A percentile compares a stretch with the other conserved stretches of the same genome.
Evolutionary conservation across 2,888 invertebrate genomes (phyloP).

Genomic region (Sminthurinus aureus): DNA sequence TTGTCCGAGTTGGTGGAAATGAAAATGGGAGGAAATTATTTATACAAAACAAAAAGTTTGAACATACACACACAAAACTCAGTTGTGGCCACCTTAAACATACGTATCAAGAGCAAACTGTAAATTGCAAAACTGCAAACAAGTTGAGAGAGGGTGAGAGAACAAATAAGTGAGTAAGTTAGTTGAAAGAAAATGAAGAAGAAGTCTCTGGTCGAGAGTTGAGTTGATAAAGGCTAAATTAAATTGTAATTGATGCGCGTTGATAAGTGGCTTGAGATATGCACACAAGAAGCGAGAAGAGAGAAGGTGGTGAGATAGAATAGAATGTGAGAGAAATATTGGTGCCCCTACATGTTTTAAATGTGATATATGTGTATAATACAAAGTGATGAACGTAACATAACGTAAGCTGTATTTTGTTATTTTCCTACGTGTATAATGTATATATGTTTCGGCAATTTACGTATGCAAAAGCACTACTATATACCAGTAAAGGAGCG

Average conservation of each 20-base stretch:
- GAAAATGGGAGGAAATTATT: slow-evolving; percentile 14
- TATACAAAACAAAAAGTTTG: slow-evolving; percentile 13
- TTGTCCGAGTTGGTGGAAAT: not conserved
- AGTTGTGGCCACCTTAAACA: not conserved
- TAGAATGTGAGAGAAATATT: not conserved
- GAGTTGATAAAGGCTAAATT: slow-evolving; percentile 39
- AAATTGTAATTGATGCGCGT: slow-evolving; percentile 38
- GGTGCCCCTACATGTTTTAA: not conserved
- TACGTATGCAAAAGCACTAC: slow-evolving; percentile 18
- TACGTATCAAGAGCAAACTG: not conserved
- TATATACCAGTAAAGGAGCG: slow-evolving; percentile 5
- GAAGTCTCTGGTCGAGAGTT: slow-evolving; percentile 6
- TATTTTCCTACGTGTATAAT: not conserved
- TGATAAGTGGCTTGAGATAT: slow-evolving; percentile 27
- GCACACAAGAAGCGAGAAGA: not conserved
- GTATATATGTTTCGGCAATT: not conserved
- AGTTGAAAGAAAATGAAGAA: not conserved
- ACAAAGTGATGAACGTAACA: not conserved
- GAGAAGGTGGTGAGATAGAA: slow-evolving; percentile 3
- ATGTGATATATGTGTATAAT: not conserved
- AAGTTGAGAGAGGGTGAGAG: not conserved
- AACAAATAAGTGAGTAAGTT: not conserved
- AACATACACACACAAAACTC: not conserved
- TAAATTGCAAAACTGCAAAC: slow-evolving; percentile 6
- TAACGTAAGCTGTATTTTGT: not conserved